Evolutionary conservation across 2,888 invertebrate species (phyloP).

Genomic region (Sinotaia quadrata): DNA sequence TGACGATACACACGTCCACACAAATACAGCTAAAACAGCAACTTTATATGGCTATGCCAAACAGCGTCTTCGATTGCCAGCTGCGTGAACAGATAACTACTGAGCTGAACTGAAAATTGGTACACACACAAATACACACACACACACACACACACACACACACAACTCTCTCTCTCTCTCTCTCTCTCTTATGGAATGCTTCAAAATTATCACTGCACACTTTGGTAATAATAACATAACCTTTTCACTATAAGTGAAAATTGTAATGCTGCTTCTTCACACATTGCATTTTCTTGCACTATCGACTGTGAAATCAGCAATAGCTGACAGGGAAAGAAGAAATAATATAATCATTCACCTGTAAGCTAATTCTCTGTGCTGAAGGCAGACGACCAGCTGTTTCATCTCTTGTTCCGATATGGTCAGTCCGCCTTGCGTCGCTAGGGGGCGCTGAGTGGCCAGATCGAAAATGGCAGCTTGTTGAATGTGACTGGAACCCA

Average conservation of each 20-base stretch:
- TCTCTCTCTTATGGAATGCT: background rate
- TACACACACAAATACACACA: no score
- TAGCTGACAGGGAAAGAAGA: background rate
- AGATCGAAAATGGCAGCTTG: conserved; percentile 51
- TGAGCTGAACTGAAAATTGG: no score
- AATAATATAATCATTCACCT: background rate
- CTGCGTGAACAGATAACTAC: no score
- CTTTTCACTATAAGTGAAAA: no score
- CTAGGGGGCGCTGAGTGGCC: conserved; percentile 39
- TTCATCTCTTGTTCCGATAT: conserved; percentile 43
- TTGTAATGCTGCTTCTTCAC: no score
- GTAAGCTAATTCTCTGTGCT: conserved; percentile 7
- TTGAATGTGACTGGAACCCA: conserved; percentile 47
- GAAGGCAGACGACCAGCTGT: conserved; percentile 6
- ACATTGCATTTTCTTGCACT: no score
- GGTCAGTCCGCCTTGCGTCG: conserved; percentile 44
- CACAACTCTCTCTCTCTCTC: conserved; percentile 4
- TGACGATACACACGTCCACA: no score
- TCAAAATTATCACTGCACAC: background rate
- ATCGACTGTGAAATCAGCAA: no score
- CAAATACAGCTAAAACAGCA: no score
- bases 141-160: conserved; percentile 2
- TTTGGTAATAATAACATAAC: no score
- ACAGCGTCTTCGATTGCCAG: no score
- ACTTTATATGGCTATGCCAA: no score